phyloP scores from a whole-genome alignment of 1,140 invertebrate genomes.

The Drosophila fuyamai region DNA sequence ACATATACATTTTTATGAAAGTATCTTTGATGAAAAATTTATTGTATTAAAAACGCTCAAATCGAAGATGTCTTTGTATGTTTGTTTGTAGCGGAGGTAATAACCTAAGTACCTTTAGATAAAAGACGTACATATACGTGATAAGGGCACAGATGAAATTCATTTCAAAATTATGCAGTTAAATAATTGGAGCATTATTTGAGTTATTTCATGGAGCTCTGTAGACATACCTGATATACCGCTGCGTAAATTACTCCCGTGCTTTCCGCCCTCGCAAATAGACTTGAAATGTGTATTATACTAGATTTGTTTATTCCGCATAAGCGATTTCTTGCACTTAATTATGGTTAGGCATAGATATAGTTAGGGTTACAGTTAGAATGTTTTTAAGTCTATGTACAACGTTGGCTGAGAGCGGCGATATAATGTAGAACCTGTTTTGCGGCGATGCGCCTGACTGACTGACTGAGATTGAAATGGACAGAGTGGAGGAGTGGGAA shows the following conservation, averaged over 20 bases:
- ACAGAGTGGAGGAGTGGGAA: constrained; percentile 29
- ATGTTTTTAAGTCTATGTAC: constrained; percentile 75
- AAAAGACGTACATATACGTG: neutral
- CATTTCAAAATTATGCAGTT: neutral
- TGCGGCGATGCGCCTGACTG: constrained; percentile 73
- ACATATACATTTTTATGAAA: constrained; percentile 47
- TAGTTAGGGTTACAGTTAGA: constrained; percentile 71
- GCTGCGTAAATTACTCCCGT: neutral
- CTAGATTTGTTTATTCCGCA: constrained; percentile 75
- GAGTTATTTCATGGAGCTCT: no score
- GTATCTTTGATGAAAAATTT: constrained; percentile 60
- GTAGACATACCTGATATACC: neutral
- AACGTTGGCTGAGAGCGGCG: constrained; percentile 72
- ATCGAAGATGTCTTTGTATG: neutral
- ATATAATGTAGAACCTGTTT: constrained; percentile 78
- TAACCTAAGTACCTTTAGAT: neutral
- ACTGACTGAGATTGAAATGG: constrained; percentile 54
- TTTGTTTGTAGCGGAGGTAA: neutral
- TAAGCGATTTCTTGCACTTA: constrained; percentile 63
- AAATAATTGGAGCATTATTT: neutral
- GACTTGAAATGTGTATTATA: constrained; percentile 39
- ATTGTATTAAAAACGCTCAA: constrained; percentile 59
- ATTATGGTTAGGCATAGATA: constrained; percentile 69
- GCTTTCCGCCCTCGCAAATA: neutral
- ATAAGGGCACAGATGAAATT: neutral